Base-by-base conservation (phyloP, 2,113 vertebrate species). In the Rhinopomastus cyanomelas region DNA sequence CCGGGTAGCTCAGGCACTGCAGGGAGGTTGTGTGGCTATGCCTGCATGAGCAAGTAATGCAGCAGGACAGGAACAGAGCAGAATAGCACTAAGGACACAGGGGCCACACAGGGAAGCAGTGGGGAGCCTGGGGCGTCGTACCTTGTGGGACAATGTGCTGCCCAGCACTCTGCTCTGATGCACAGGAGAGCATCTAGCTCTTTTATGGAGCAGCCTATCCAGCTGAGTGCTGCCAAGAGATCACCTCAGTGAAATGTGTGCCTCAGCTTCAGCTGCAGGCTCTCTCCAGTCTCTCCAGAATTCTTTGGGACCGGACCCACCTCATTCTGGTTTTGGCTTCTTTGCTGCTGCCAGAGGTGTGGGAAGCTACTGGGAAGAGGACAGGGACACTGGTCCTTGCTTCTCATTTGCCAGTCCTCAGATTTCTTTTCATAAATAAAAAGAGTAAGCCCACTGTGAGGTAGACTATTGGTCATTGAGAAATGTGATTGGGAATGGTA, bases 131-230 rank as follows among this genome's bases (percentile, higher is more conserved):
- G 53, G 39, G 21, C n/a, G 86, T 16, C 84, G 19, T 3, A 15
- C 9, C 19, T 11, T 6, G 10, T 22, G 53, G 42, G 4, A 39
- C 1, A 6, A 2, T 0, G 0, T 17, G 11, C 29, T 64, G 4
- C 25, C 29, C 8, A 3, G 25, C 0, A 0, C 19, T 15, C 30
- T 22, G 4, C 37, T 72, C 32, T 1, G 1, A 49, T 44, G 77
- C 34, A 26, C 5, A 0, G 29, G 14, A 25, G 44, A 65, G 26
- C 32, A 21, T 44, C 46, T 37, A 30, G 19, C 14, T 56, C 8
- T 30, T 19, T 26, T 11, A 3, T 3, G 49, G 59, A 25, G 49
- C 37, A 53, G 27, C 11, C 29, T 44, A 29, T 26, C 39, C 21
- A 14, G 20, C 6, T 42, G 29, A 22, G 36, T 2, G 25, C 46